Base-by-base conservation (phyloP, 2,888 invertebrate species). In the Hemistola chrysoprasaria region DNA sequence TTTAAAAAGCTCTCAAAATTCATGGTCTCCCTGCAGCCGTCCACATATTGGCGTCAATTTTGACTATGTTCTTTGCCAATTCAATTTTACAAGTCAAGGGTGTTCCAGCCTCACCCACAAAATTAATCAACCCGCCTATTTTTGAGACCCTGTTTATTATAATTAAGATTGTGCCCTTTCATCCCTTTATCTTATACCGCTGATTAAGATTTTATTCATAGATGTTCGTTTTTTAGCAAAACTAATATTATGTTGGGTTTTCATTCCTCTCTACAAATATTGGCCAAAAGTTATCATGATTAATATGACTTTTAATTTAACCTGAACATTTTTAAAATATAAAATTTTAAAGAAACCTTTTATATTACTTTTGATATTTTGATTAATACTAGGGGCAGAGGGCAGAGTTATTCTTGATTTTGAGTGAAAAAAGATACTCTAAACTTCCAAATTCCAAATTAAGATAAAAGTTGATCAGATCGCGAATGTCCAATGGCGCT, bases 121-220 rank as follows among this genome's bases (percentile, higher is more conserved):
- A 79, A 87, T 87, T 85, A 87, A 87, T 87, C 76, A 82, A 60
- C 59, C 48, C 84, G 79, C 85, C 86, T 71, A 70, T 79, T 83
- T 83, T 83, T 82, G 65, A 59, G 71, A 75, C 81, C 81, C 60
- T 78, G 77, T 85, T 82, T 76, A 78, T 76, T 83, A 78, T 78
- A 79, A 82, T 79, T 72, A 69, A 59, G 62, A 50, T 80, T 77
- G n/a, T 79, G 68, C 66, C 72, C 62, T 72, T 66, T 60, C 59
- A 57, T 49, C 53, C 59, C 56, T 77, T 80, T 70, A 61, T 65
- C 50, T 50, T 56, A 62, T 52, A 54, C 80, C 80, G 83, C 79
- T 88, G 68, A 88, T 86, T 87, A 80, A 88, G 87, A 83, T 87
- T 86, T 87, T 88, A 88, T 88, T 85, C 85, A 87, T 87, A 76